phyloP scores from a whole-genome alignment of 2,888 invertebrate species.

The Eremobia ochroleuca region DNA sequence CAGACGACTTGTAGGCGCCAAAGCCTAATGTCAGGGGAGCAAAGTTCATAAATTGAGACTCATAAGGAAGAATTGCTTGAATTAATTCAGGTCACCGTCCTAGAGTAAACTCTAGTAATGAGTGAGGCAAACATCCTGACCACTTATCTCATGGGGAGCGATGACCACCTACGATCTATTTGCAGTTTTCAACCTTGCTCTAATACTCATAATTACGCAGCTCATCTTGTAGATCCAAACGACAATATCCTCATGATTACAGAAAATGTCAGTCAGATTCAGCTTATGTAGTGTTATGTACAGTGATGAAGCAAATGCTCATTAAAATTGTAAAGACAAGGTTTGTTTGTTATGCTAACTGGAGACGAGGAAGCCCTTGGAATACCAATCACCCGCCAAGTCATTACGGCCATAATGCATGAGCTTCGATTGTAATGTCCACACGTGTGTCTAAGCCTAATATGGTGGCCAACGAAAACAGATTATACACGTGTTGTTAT shows the following conservation, averaged over 20 bases:
- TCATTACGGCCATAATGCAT: constrained; percentile 63
- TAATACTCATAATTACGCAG: constrained; percentile 29
- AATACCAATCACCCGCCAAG: constrained; percentile 70
- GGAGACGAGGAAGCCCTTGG: constrained; percentile 65
- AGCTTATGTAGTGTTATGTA: constrained; percentile 41
- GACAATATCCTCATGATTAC: constrained; percentile 21
- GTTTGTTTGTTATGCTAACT: constrained; percentile 65
- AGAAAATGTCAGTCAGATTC: constrained; percentile 30
- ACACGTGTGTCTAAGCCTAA: constrained; percentile 49
- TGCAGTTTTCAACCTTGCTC: constrained; percentile 32
- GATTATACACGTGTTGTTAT: constrained; percentile 51
- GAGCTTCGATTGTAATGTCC: constrained; percentile 52
- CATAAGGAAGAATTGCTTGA: constrained; percentile 44
- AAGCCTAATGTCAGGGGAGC: constrained; percentile 40
- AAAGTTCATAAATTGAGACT: constrained; percentile 40
- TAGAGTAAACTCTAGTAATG: constrained; percentile 52
- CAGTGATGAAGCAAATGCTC: constrained; percentile 55
- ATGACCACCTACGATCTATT: constrained; percentile 53
- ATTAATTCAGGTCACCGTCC: constrained; percentile 50
- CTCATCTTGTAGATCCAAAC: background rate
- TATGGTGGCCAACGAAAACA: constrained; percentile 39
- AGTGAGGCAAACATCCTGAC: constrained; percentile 53
- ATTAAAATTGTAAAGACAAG: constrained; percentile 67
- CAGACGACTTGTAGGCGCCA: constrained; percentile 46
- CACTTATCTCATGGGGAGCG: constrained; percentile 48